Base-by-base conservation (phyloP, 2,888 invertebrate genomes). In the Halictus ligatus region DNA sequence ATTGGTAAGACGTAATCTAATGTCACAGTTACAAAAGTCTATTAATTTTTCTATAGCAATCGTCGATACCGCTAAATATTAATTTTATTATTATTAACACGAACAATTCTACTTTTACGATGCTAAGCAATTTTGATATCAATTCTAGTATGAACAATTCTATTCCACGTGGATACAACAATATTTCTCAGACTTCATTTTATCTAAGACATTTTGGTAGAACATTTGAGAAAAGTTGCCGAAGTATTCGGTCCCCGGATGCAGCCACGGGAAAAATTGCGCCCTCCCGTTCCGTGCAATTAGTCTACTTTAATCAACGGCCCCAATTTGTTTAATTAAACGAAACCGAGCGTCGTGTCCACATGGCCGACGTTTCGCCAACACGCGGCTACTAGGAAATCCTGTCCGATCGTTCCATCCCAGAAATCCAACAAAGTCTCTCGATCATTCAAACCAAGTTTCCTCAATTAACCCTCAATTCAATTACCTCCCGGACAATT, bases 381-480 rank as follows among this genome's bases (percentile, higher is more conserved):
- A 35, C 69, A 35, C 8, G 21, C 69, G 10, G 18, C 21, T 25
- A 40, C 69, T 40, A 6, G 69, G 2, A 25, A 13, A 69, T 40
- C 21, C 35, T 40, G 40, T 69, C 69, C 69, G 35, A 69, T 40
- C 69, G 35, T 69, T 18, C 69, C 40, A 40, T 69, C 69, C 69
- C 21, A 69, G 69, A 69, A 69, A 69, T 69, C 40, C 69, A 69
- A 69, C 69, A 69, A 69, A 69, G 69, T 40, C 69, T 69, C 40
- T 35, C 35, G 69, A 40, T 69, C 35, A 69, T 35, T 69, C 69
- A 40, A 69, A 69, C 69, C 35, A 40, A 69, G 40, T 69, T 69
- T 69, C 69, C 69, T 40, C 72, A 72, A 72, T 72, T 72, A 72
- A 43, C 72, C 72, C 43, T 43, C 72, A 6, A 72, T 72, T 43